phyloP scores from a whole-genome alignment of 2,888 invertebrate species.

The Caenorhabditis sp. region DNA sequence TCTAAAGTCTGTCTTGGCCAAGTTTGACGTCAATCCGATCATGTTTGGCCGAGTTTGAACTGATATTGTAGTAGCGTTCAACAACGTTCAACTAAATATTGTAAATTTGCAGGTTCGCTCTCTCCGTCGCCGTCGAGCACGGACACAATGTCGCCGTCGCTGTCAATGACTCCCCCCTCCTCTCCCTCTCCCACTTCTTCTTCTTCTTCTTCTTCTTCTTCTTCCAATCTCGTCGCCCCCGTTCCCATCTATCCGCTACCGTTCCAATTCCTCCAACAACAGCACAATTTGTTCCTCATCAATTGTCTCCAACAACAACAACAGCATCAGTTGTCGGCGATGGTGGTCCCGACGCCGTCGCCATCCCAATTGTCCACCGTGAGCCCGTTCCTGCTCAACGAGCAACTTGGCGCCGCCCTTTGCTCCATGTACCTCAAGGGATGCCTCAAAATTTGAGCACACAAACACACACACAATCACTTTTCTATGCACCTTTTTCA shows the following conservation, averaged over 20 bases:
- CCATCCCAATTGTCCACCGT: too few species aligned
- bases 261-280: conserved; percentile 8
- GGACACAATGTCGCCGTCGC: conserved; percentile 36
- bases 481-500: too few species aligned
- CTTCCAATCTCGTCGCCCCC: conserved; percentile 9
- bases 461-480: too few species aligned
- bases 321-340: neutral
- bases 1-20: neutral
- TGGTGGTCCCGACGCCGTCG: neutral
- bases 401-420: conserved; percentile 5
- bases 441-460: conserved; percentile 7
- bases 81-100: neutral
- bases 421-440: conserved; percentile 17
- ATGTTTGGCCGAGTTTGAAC: too few species aligned
- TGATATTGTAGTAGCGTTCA: too few species aligned
- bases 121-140: conserved; percentile 26
- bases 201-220: neutral
- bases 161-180: conserved; percentile 15
- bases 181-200: conserved; percentile 8
- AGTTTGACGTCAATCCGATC: too few species aligned
- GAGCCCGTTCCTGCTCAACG: neutral
- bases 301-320: neutral
- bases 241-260: conserved; percentile 15
- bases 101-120: conserved; percentile 18
- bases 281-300: neutral